A percentile compares a stretch with the other conserved stretches of the same genome.
These are phyloP conservation scores for Rutilus rutilus DNA, from an alignment of 2,113 vertebrate genomes.

Conservation along the genomic window DNA sequence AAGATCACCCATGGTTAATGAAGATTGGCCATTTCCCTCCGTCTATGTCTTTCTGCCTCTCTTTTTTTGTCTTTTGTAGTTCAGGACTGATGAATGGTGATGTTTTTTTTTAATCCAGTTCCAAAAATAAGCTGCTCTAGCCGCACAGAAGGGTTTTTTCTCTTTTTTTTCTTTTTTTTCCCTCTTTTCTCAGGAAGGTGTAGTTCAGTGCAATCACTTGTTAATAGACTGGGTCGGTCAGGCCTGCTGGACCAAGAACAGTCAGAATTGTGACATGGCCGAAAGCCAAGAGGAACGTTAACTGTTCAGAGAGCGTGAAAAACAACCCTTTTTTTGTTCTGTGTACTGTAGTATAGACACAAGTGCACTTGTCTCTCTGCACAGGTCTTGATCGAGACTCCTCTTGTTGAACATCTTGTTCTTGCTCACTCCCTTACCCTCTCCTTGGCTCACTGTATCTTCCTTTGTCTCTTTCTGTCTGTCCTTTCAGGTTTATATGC, in stretches of 20 bases:
- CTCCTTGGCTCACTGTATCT: background rate
- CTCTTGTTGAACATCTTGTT: constrained; percentile 10
- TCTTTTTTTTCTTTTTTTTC: no score
- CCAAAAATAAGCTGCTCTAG: constrained; percentile 7
- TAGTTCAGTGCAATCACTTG: constrained; percentile 52
- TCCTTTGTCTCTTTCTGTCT: background rate
- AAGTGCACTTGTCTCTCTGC: constrained; percentile 13
- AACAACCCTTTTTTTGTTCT: constrained; percentile 64
- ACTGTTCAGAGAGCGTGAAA: constrained; percentile 61
- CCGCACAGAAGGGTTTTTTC: background rate
- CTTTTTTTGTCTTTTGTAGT: background rate
- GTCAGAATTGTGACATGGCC: constrained; percentile 63
- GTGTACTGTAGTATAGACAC: background rate
- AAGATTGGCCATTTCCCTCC: background rate
- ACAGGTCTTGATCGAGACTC: background rate
- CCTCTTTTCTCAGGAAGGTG: constrained; percentile 38
- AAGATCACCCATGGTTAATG: background rate
- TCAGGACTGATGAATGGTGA: background rate
- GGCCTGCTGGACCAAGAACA: constrained; percentile 67
- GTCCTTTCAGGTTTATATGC: background rate
- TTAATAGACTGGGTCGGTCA: constrained; percentile 56
- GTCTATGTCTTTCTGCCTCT: background rate
- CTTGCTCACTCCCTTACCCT: background rate
- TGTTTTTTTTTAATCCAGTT: background rate
- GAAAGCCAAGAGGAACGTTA: constrained; percentile 70